Evolutionary conservation across 2,113 vertebrate genomes (phyloP), one percentile per base, ranked within the genome.

Genomic region (Laticauda laticaudata): DNA sequence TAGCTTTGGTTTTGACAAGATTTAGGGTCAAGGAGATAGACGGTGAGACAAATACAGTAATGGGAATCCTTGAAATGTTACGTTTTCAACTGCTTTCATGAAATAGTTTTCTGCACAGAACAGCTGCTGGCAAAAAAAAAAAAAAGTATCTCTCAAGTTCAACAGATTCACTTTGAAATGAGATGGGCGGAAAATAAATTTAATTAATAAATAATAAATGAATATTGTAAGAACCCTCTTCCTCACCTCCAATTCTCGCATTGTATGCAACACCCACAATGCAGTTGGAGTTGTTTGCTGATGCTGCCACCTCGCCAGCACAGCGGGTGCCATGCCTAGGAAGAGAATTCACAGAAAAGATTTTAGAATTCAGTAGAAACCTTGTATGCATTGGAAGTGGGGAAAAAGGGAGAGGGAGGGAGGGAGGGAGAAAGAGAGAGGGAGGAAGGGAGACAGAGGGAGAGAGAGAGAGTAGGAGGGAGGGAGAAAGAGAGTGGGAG

Each of bases 211-310:
- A n/a, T 15, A n/a, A n/a, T n/a, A 15, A 69, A n/a, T 14, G 29
- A 64, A 86, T 10, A 21, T 15, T 26, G 11, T 0, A 0, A 55
- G 56, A 48, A 87, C 23, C 5, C 4, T 39, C 21, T 14, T 53
- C 3, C 97, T 97, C 97, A 99, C 99, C 99, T 98, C 99, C 99
- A 2, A 99, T 99, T 89, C 97, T 98, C 0, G 99, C 98, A 10
- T 99, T 98, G 97, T 98, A 99, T 0, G 99, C 99, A 0, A 99
- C 98, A 93, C 99, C 99, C 95, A 99, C 98, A 48, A 99, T 98
- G 97, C 99, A 99, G 91, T 98, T 98, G 0, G 99, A 99, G 95
- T 99, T 99, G 97, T 99, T 99, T 0, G 99, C 98, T 0, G 95
- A 98, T 0, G 99, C 99, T 0, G 99, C 99, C 34, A 99, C 99